These are phyloP conservation scores for Anomalospiza imberbis DNA, from an alignment of 2,797 vertebrate species.

Conservation along the genomic window DNA sequence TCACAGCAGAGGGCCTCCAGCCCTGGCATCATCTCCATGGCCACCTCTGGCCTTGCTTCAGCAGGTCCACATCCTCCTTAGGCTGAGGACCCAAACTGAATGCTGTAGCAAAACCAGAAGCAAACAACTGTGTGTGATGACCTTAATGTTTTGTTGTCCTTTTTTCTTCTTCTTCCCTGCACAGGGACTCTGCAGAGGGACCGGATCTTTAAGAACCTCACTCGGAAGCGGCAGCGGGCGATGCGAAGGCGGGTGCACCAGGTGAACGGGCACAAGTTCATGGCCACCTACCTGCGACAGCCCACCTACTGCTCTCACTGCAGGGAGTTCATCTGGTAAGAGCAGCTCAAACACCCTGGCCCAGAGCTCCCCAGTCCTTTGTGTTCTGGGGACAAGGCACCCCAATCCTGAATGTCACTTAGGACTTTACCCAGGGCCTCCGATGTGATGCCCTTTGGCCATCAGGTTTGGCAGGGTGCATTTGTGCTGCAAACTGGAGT, in stretches of 20 bases:
- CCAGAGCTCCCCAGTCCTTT: background rate
- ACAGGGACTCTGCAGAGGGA: constrained; percentile 75
- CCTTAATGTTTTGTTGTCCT: background rate
- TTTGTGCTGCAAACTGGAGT: background rate
- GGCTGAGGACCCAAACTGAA: accelerated
- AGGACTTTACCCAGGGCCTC: background rate
- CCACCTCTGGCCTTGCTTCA: background rate
- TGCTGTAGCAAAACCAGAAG: background rate
- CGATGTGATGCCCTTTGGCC: accelerated
- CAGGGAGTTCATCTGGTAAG: constrained; percentile 97
- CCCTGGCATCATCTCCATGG: background rate
- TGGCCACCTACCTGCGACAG: constrained; percentile 94
- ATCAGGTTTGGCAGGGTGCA: background rate
- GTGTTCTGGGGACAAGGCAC: accelerated
- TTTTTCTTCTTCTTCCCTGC: background rate
- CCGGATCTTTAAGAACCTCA: constrained; percentile 86
- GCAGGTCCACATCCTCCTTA: background rate
- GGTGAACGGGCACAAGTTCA: constrained; percentile 98
- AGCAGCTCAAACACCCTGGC: accelerated
- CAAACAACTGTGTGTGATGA: background rate
- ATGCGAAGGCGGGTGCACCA: constrained; percentile 90
- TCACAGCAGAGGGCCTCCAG: background rate
- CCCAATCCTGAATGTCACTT: background rate
- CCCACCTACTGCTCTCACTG: constrained; percentile 98
- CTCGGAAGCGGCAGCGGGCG: constrained; percentile 88